These are phyloP conservation scores for Prionailurus bengalensis DNA, from an alignment of 2,113 vertebrate genomes.

Conservation along the genomic window DNA sequence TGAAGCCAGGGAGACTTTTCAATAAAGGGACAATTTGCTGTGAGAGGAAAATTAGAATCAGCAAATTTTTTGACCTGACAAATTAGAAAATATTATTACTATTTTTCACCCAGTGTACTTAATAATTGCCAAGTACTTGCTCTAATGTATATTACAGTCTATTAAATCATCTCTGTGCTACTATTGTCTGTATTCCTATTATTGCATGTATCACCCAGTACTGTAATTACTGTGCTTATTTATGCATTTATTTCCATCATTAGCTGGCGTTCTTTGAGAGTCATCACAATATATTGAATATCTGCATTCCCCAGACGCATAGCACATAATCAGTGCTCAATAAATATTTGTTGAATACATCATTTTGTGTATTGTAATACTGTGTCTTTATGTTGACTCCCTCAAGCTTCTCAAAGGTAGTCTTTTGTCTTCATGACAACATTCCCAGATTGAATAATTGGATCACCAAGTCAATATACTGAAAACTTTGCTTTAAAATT, in stretches of 20 bases:
- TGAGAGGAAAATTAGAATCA: constrained; percentile 69
- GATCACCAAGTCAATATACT: neutral
- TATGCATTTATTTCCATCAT: constrained; percentile 60
- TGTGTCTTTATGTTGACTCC: neutral
- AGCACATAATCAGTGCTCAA: neutral
- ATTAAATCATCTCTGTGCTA: constrained; percentile 56
- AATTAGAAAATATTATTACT: constrained; percentile 68
- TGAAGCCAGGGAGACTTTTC: constrained; percentile 53
- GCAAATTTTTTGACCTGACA: constrained; percentile 63
- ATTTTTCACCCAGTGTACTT: constrained; percentile 62
- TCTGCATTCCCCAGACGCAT: neutral
- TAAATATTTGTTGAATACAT: neutral
- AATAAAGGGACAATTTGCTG: constrained; percentile 59
- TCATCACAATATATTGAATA: constrained; percentile 52
- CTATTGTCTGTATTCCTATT: neutral
- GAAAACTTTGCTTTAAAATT: neutral
- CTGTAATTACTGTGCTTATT: constrained; percentile 58
- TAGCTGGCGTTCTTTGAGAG: constrained; percentile 32
- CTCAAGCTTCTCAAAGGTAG: neutral
- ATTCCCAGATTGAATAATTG: neutral
- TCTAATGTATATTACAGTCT: constrained; percentile 42
- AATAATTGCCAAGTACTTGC: constrained; percentile 59
- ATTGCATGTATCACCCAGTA: neutral
- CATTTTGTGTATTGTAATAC: neutral
- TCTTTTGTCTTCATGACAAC: neutral